Base-by-base conservation (phyloP, 2,888 invertebrate genomes). In the Hylaea fasciaria region DNA sequence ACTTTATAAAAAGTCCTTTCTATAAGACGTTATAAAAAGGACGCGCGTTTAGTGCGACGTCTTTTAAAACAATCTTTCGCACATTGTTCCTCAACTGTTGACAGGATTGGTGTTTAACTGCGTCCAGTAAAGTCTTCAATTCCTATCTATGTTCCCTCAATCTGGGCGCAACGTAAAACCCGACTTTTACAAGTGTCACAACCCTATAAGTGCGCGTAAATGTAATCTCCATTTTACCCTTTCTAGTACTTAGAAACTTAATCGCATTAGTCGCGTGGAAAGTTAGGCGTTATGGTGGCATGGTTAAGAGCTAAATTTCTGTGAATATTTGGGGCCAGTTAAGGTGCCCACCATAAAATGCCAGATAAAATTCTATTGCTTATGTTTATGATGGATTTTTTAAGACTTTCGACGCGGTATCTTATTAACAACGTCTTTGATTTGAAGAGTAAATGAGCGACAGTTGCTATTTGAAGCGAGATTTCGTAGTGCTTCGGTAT, bases 331-430 rank as follows among this genome's bases (percentile, higher is more conserved):
- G 39, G 12, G 3, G 12, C n/a, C 9, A 16, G 52, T 59, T 49
- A 60, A 51, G 46, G 47, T 44, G 59, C 46, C 51, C 51, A 35
- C 47, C 48, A 60, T 66, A 66, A 66, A 64, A 65, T n/a, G 62
- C 52, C 44, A 55, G 63, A 66, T 69, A 66, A 65, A 57, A 47
- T 62, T 62, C 52, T 62, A 63, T 57, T 58, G 65, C 65, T 62
- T n/a, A n/a, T 66, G 62, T 69, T 65, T 62, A 66, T 53, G 64
- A 52, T 49, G 49, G 29, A 14, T 63, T 68, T 65, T n/a, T 62
- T 56, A 63, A 61, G 57, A 48, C 54, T 57, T 61, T 57, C 10
- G 37, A 51, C 50, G 16, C 53, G 17, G 14, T 16, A 14, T 35
- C 57, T 50, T 65, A 57, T 59, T 57, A 65, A 47, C 58, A 55